These are phyloP conservation scores for Coenobita brevimanus DNA, from an alignment of 1,140 invertebrate species.

Conservation along the genomic window DNA sequence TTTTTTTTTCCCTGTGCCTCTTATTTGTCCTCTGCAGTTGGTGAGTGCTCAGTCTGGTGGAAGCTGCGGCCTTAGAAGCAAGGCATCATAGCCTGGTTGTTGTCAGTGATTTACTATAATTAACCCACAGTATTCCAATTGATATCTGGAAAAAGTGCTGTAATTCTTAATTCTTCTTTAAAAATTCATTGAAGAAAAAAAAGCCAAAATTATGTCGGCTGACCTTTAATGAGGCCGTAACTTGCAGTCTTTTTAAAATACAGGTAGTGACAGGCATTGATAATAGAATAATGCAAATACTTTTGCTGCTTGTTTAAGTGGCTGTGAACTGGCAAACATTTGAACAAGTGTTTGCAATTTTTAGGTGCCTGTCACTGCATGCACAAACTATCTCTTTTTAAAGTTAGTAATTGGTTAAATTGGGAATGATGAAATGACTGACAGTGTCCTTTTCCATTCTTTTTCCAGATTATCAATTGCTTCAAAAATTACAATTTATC, in stretches of 20 bases:
- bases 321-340: slow-evolving; percentile 41
- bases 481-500: slow-evolving; percentile 70
- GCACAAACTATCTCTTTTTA: slow-evolving; percentile 57
- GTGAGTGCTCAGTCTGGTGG: slow-evolving; percentile 52
- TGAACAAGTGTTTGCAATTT: slow-evolving; percentile 46
- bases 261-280: slow-evolving; percentile 63
- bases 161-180: slow-evolving; percentile 17
- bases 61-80: slow-evolving; percentile 57
- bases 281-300: slow-evolving; percentile 36
- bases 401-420: slow-evolving; percentile 65
- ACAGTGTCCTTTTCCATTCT: slow-evolving; percentile 68
- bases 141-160: slow-evolving; percentile 66
- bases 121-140: slow-evolving; percentile 43
- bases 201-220: slow-evolving; percentile 15
- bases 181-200: slow-evolving; percentile 15
- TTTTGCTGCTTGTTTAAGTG: slow-evolving; percentile 35
- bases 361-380: slow-evolving; percentile 63
- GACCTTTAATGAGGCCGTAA: slow-evolving; percentile 52
- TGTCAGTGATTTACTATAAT: slow-evolving; percentile 18
- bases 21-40: slow-evolving; percentile 27
- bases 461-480: slow-evolving; percentile 71
- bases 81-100: slow-evolving; percentile 40
- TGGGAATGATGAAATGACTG: slow-evolving; percentile 65
- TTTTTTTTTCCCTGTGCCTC: background rate
- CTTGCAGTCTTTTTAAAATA: slow-evolving; percentile 58